Conservation (phyloP, 2,113 vertebrate species). For the Hypocryptadius cinnamomeus region DNA sequence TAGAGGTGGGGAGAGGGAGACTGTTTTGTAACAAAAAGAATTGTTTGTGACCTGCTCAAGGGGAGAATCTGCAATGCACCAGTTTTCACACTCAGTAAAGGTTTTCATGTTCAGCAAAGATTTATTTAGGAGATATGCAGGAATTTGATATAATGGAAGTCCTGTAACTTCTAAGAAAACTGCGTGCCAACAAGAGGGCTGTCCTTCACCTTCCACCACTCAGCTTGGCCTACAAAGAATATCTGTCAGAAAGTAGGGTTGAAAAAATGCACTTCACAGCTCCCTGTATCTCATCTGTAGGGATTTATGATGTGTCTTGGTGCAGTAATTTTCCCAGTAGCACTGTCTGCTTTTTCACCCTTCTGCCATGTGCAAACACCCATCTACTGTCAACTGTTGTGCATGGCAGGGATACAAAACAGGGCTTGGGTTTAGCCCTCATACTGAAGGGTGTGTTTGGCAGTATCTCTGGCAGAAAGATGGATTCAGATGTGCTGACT, state of each 20-base stretch:
- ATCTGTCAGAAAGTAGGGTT: background rate
- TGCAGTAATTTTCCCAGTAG: background rate
- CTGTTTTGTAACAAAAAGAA: background rate
- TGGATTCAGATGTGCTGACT: background rate
- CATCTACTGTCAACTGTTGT: background rate
- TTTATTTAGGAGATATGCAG: background rate
- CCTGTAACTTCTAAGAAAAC: background rate
- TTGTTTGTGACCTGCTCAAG: background rate
- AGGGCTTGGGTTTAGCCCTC: background rate
- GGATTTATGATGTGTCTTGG: background rate
- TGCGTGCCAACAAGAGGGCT: background rate
- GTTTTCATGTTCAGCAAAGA: background rate
- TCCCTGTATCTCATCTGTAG: background rate
- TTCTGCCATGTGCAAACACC: background rate
- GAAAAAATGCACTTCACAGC: background rate
- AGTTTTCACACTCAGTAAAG: background rate
- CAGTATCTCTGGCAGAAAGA: background rate
- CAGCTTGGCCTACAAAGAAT: background rate
- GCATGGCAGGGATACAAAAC: background rate
- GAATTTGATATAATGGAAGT: background rate
- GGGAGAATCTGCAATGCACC: slow-evolving; percentile 3
- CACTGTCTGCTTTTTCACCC: background rate
- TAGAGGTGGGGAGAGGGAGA: background rate
- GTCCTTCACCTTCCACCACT: background rate
- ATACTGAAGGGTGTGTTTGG: background rate